Conservation (phyloP, 1,140 invertebrate species). For the Belonocnema kinseyi region DNA sequence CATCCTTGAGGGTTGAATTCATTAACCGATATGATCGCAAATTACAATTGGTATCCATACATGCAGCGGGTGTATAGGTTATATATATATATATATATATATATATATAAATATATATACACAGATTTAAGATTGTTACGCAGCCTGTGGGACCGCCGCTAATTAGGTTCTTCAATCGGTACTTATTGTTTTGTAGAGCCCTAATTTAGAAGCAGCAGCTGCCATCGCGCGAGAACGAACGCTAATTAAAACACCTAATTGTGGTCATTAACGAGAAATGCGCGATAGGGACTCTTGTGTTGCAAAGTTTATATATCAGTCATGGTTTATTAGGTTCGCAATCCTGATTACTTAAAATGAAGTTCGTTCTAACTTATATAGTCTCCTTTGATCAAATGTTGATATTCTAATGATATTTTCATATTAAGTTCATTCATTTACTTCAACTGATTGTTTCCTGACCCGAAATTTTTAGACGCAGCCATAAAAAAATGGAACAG, state of each 20-base stretch:
- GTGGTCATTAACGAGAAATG: conserved; percentile 67
- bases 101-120: too few relatives aligned
- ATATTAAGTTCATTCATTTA: too few relatives aligned
- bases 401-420: too few relatives aligned
- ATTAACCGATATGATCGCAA: conserved; percentile 15
- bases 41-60: conserved; percentile 23
- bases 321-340: conserved; percentile 19
- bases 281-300: conserved; percentile 34
- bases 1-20: conserved; percentile 3
- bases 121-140: conserved; percentile 28
- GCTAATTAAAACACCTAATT: conserved; percentile 71
- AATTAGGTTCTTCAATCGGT: conserved; percentile 68
- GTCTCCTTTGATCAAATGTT: too few relatives aligned
- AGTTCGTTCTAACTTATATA: too few relatives aligned
- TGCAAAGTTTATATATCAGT: conserved; percentile 13
- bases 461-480: too few relatives aligned
- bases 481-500: too few relatives aligned
- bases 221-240: conserved; percentile 57
- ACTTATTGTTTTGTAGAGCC: conserved; percentile 64
- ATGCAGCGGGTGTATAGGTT: not conserved
- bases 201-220: conserved; percentile 64
- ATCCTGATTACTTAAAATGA: not conserved
- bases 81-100: too few relatives aligned
- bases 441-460: too few relatives aligned
- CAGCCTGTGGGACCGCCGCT: conserved; percentile 46